Evolutionary conservation across 2,888 invertebrate genomes (phyloP).

Genomic region (Pristionchus mayeri): DNA sequence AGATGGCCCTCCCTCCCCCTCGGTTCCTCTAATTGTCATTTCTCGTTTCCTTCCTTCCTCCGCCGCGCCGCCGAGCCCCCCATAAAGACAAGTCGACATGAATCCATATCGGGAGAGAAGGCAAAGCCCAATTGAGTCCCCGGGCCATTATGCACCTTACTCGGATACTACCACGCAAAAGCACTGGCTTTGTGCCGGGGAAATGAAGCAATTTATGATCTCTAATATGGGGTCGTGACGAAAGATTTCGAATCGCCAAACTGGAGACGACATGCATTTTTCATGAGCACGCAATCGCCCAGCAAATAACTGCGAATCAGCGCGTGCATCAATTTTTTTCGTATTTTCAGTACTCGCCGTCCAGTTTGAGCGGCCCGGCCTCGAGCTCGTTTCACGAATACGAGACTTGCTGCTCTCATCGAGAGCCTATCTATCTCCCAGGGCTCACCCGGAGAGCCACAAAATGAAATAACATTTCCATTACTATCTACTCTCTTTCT

Average conservation of each 20-base stretch:
- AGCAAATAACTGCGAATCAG: slow-evolving; percentile 6
- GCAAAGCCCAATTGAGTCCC: slow-evolving; percentile 3
- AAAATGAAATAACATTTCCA: slow-evolving; percentile 47
- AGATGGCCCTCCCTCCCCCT: slow-evolving; percentile 1
- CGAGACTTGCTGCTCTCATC: slow-evolving; percentile 29
- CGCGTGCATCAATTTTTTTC: background rate
- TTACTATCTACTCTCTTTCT: slow-evolving; percentile 42
- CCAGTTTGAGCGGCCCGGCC: background rate
- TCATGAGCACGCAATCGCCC: slow-evolving; percentile 37
- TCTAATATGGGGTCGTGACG: background rate
- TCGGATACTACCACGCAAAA: background rate
- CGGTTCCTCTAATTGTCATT: slow-evolving; percentile 47
- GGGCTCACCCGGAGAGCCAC: slow-evolving; percentile 35
- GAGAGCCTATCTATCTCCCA: slow-evolving; percentile 40
- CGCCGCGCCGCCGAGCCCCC: background rate
- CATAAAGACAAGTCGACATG: slow-evolving; percentile 45
- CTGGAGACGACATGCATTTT: slow-evolving; percentile 6
- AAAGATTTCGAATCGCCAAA: background rate
- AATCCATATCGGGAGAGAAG: slow-evolving; percentile 30
- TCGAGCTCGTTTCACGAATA: slow-evolving; percentile 38
- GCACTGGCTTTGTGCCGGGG: background rate
- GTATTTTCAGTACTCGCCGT: background rate
- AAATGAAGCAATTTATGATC: background rate
- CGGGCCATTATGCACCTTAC: background rate
- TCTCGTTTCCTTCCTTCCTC: slow-evolving; percentile 41